phyloP scores from a whole-genome alignment of 2,888 invertebrate species.

The Drosophila kuntzei region DNA sequence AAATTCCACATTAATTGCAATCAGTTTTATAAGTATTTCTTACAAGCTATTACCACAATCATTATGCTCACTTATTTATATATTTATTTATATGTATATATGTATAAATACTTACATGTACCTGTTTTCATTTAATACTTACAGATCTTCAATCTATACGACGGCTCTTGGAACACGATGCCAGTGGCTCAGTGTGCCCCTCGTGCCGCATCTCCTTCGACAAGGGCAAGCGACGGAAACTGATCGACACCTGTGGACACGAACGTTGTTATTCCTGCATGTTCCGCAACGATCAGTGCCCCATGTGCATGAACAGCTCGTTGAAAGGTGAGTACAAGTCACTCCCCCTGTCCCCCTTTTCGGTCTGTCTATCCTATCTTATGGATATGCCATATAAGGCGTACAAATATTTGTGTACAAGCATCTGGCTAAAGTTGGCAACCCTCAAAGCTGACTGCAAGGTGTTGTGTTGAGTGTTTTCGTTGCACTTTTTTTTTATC shows the following conservation, averaged over 20 bases:
- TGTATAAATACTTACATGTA: not conserved
- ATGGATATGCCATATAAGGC: conserved; percentile 58
- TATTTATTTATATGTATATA: not conserved
- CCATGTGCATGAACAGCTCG: conserved; percentile 89
- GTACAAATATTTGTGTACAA: conserved; percentile 51
- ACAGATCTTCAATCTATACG: conserved; percentile 93
- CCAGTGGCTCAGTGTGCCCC: conserved; percentile 90
- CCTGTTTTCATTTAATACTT: conserved; percentile 67
- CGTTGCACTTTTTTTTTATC: conserved; percentile 44
- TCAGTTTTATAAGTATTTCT: conserved; percentile 3
- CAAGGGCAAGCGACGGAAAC: conserved; percentile 97
- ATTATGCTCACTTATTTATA: conserved; percentile 4
- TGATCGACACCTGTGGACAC: conserved; percentile 98
- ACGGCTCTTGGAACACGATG: conserved; percentile 91
- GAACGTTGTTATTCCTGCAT: conserved; percentile 97
- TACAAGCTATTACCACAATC: conserved; percentile 11
- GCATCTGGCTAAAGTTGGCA: conserved; percentile 28
- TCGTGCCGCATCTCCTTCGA: conserved; percentile 97
- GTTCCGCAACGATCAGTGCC: conserved; percentile 96
- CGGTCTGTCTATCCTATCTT: conserved; percentile 54
- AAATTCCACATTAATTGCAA: conserved; percentile 3
- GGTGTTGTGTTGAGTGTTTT: conserved; percentile 55
- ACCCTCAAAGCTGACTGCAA: conserved; percentile 47
- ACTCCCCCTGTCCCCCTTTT: not conserved
- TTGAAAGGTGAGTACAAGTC: conserved; percentile 80